Percentiles rank a stretch among this genome's conserved stretches.
Conservation (phyloP, 2,888 invertebrate genomes). For the Belgica antarctica region DNA sequence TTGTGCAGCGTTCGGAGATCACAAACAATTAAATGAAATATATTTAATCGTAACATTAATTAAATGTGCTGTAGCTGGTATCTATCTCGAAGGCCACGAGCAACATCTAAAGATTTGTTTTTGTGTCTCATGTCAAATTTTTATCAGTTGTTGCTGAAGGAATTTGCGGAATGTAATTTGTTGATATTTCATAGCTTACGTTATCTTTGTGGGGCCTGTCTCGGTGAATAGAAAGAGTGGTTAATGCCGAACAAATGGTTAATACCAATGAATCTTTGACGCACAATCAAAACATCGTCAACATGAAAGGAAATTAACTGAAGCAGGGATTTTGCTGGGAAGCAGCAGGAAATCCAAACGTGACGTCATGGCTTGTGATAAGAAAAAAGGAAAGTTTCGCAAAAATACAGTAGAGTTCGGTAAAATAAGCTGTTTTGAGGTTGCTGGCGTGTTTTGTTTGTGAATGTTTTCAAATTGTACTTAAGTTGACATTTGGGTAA, state of each 20-base stretch:
- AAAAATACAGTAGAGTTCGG: no score
- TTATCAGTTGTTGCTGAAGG: conserved; percentile 15
- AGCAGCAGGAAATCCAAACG: conserved; percentile 19
- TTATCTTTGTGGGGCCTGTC: background rate
- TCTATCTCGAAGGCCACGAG: background rate
- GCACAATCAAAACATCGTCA: conserved; percentile 11
- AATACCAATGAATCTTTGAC: no score
- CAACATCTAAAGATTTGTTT: background rate
- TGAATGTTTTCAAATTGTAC: no score
- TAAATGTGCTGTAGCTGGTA: conserved; percentile 23
- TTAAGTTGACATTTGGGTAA: no score
- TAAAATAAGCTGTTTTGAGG: no score
- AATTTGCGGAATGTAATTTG: background rate
- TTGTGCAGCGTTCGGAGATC: conserved; percentile 35
- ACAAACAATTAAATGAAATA: conserved; percentile 43
- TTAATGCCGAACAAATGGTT: no score
- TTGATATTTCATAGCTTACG: background rate
- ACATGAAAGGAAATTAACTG: conserved; percentile 7
- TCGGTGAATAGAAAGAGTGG: no score
- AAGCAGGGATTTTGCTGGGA: background rate
- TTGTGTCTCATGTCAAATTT: background rate
- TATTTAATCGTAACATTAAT: conserved; percentile 42
- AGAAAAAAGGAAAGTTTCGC: no score
- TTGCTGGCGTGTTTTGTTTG: no score
- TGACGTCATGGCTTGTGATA: no score